phyloP scores from a whole-genome alignment of 2,797 vertebrate genomes.

The Melanotaenia nigrans region DNA sequence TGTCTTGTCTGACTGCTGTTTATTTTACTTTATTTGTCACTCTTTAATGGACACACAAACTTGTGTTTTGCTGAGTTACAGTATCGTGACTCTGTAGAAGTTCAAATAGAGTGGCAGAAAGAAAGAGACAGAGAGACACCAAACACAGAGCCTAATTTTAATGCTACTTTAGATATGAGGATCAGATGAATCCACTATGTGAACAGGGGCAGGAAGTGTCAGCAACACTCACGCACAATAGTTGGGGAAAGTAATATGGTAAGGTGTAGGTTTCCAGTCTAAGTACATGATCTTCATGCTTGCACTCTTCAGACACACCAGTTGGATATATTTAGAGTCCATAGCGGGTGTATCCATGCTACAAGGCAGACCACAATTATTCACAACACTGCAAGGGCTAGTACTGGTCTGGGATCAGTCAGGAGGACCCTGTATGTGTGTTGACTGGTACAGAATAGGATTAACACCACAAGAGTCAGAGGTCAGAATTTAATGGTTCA shows the following conservation, averaged over 20 bases:
- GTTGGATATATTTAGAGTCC: constrained; percentile 80
- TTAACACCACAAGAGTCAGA: constrained; percentile 48
- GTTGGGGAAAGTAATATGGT: constrained; percentile 45
- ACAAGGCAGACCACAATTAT: constrained; percentile 74
- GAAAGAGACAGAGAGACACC: not conserved
- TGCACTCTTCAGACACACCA: constrained; percentile 69
- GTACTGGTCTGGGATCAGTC: constrained; percentile 61
- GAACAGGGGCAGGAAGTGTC: constrained; percentile 12
- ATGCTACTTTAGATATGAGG: constrained; percentile 20
- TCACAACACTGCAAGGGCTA: constrained; percentile 56
- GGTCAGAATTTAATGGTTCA: constrained; percentile 11
- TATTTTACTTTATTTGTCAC: not conserved
- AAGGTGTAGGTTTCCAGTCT: constrained; percentile 65
- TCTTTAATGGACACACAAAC: not conserved
- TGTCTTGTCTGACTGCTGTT: not conserved
- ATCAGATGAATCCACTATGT: constrained; percentile 18
- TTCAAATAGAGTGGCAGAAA: constrained; percentile 5
- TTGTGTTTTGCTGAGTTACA: not conserved
- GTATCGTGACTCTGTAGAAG: not conserved
- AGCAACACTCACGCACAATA: constrained; percentile 50
- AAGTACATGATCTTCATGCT: constrained; percentile 72
- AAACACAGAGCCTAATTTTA: constrained; percentile 26
- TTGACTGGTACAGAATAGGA: constrained; percentile 41
- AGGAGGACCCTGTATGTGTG: constrained; percentile 33
- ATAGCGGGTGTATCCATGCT: constrained; percentile 77